These are phyloP conservation scores for Lycaena phlaeas DNA, from an alignment of 2,888 invertebrate species.

Conservation along the genomic window DNA sequence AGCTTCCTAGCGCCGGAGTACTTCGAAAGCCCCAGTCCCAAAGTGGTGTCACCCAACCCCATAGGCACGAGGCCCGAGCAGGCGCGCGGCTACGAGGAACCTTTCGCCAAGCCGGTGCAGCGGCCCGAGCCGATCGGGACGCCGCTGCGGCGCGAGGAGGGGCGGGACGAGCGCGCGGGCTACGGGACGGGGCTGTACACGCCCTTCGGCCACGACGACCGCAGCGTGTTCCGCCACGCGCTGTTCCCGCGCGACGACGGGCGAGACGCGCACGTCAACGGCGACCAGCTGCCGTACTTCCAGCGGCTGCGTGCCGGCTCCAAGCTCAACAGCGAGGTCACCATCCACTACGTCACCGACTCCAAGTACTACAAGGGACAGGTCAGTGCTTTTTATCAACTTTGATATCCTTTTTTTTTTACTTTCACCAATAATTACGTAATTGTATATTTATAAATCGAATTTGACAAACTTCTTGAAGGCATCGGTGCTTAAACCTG, in stretches of 20 bases:
- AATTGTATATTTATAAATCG: background rate
- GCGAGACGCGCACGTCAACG: constrained; percentile 30
- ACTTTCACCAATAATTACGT: background rate
- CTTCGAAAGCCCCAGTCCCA: constrained; percentile 39
- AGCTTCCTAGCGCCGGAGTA: constrained; percentile 47
- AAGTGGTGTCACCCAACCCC: constrained; percentile 54
- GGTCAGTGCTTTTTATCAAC: constrained; percentile 42
- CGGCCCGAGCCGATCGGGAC: constrained; percentile 51
- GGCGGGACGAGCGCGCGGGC: constrained; percentile 20
- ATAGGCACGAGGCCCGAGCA: constrained; percentile 52
- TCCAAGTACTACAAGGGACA: constrained; percentile 60
- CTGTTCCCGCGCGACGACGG: constrained; percentile 45
- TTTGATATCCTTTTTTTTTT: too few species aligned
- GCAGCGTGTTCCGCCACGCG: constrained; percentile 52
- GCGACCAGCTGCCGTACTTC: constrained; percentile 57
- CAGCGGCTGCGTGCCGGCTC: constrained; percentile 55
- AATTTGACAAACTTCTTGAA: too few species aligned
- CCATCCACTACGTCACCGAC: constrained; percentile 60
- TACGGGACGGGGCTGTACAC: constrained; percentile 51
- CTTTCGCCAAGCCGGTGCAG: constrained; percentile 39
- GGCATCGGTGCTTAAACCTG: too few species aligned
- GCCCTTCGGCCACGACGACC: constrained; percentile 55
- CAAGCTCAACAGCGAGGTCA: constrained; percentile 56
- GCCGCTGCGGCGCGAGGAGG: constrained; percentile 32
- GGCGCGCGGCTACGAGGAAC: constrained; percentile 39